Evolutionary conservation across 2,113 vertebrate species (phyloP), one percentile per base, ranked within the genome.

Genomic region (Budorcas taxicolor): DNA sequence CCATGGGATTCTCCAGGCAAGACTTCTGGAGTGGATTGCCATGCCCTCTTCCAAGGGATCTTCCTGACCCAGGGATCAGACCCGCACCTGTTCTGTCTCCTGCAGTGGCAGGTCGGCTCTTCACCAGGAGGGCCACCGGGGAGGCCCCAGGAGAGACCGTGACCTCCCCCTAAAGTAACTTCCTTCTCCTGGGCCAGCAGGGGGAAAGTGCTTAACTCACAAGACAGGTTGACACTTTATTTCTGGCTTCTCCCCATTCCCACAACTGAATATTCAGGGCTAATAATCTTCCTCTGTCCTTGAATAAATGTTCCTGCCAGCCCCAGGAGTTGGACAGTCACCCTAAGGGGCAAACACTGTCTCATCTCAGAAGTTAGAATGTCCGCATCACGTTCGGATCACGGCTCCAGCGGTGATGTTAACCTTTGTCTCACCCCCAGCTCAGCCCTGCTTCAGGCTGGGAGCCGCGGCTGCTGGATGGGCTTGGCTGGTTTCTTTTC

Each of bases 21-120:
- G n/a, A 40, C 9, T 71, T 23, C n/a, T 71, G 67, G 67, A 71
- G n/a, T 23, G n/a, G 67, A 1, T 12, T 40, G 67, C n/a, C 10
- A 40, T 23, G 19, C 5, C 17, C 19, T 71, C 10, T 5, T 71
- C 67, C n/a, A 40, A 12, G n/a, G 64, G 17, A 11, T 71, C n/a
- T 36, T 36, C 64, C 64, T 36, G n/a, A 11, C n/a, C n/a, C 64
- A 21, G 64, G n/a, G 64, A 36, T 71, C 17, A 71, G 64, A 36
- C 64, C 19, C 64, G 0, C 64, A 36, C 36, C 64, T 71, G 17
- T 36, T 71, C 3, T 71, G n/a, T 71, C 64, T 71, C n/a, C 17
- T 71, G n/a, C 17, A 36, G 11, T 21, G n/a, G n/a, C 64, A 71
- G n/a, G 17, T 1, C 0, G 9, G n/a, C n/a, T 36, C 9, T 71